Percentiles rank a stretch among this genome's conserved stretches.
These are phyloP conservation scores for Eriosoma lanigerum DNA, from an alignment of 1,140 invertebrate genomes.

Conservation along the genomic window DNA sequence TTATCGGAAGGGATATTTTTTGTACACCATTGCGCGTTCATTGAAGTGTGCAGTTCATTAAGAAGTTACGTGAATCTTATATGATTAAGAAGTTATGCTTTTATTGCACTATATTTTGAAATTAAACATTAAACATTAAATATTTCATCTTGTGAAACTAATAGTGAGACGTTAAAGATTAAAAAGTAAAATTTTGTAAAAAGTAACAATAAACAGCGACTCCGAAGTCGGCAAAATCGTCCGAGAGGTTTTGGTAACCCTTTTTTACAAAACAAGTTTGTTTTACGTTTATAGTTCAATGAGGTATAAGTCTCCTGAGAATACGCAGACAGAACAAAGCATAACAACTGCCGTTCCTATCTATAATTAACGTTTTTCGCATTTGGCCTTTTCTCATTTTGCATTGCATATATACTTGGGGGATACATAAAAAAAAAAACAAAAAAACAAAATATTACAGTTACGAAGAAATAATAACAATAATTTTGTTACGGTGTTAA, in stretches of 20 bases:
- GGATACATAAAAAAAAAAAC: constrained; percentile 2
- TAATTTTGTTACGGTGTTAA: neutral
- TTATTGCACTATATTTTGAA: too few relatives aligned
- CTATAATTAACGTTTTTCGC: constrained; percentile 46
- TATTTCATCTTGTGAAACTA: too few relatives aligned
- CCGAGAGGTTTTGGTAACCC: neutral
- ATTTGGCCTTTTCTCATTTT: constrained; percentile 25
- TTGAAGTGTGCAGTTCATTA: too few relatives aligned
- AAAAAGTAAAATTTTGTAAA: too few relatives aligned
- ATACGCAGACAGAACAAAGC: constrained; percentile 33
- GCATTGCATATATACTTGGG: neutral
- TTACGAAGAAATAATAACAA: neutral
- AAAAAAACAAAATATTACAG: too few relatives aligned
- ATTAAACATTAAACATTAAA: too few relatives aligned
- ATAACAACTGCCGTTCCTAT: constrained; percentile 21
- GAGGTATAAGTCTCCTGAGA: constrained; percentile 16
- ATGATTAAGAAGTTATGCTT: too few relatives aligned
- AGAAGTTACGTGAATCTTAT: too few relatives aligned
- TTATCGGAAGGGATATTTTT: too few relatives aligned
- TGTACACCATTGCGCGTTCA: too few relatives aligned
- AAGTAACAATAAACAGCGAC: neutral
- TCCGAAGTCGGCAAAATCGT: neutral
- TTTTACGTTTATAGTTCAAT: constrained; percentile 39
- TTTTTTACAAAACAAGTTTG: constrained; percentile 22
- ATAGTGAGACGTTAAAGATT: too few relatives aligned